phyloP scores from a whole-genome alignment of 2,888 invertebrate genomes.

The Tuberolachnus salignus region DNA sequence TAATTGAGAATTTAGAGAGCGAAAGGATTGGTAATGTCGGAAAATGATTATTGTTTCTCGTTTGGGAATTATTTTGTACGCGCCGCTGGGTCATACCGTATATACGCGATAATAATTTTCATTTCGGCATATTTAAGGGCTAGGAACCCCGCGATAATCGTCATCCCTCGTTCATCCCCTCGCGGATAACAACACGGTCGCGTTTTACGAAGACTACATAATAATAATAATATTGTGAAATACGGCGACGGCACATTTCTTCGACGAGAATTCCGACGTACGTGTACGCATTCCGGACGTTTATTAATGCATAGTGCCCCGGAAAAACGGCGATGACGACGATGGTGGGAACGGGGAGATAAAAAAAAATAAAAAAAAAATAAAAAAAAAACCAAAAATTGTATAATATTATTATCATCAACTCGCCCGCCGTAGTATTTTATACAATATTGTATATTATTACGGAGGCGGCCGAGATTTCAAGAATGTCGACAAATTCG shows the following conservation, averaged over 20 bases:
- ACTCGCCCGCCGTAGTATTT: no score
- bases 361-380: no score
- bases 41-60: no score
- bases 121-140: no score
- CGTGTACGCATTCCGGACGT: constrained; percentile 52
- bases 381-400: no score
- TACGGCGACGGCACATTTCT: constrained; percentile 4
- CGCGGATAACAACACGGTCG: no score
- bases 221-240: not conserved
- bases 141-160: no score
- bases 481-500: constrained; percentile 33
- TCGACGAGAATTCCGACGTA: constrained; percentile 45
- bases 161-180: no score
- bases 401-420: not conserved
- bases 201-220: not conserved
- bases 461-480: constrained; percentile 14
- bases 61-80: constrained; percentile 39
- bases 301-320: constrained; percentile 44
- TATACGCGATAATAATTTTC: no score
- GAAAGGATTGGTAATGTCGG: no score
- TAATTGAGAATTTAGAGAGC: not conserved
- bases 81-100: no score
- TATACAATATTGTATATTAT: no score
- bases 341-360: constrained; percentile 13
- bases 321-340: not conserved